A percentile compares a stretch with the other conserved stretches of the same genome.
phyloP scores from a whole-genome alignment of 2,797 vertebrate species.

The Chromis chromis region DNA sequence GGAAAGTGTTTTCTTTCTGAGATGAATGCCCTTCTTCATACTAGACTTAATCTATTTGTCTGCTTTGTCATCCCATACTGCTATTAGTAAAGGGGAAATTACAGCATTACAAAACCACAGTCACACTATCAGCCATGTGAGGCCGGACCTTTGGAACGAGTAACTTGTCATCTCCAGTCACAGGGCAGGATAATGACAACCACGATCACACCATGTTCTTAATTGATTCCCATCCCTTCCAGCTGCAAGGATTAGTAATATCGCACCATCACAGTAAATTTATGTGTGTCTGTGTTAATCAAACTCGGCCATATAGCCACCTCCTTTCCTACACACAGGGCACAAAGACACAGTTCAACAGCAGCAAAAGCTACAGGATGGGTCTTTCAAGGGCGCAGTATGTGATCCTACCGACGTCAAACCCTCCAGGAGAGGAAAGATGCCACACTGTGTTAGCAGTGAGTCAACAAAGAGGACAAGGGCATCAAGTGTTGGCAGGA shows the following conservation, averaged over 20 bases:
- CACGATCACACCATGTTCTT: background rate
- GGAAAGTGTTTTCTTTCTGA: background rate
- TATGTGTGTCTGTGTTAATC: background rate
- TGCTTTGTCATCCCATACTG: slow-evolving; percentile 13
- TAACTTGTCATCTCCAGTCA: slow-evolving; percentile 41
- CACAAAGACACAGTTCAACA: slow-evolving; percentile 26
- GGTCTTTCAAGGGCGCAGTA: slow-evolving; percentile 66
- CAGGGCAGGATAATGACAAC: slow-evolving; percentile 6
- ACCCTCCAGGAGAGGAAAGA: slow-evolving; percentile 61
- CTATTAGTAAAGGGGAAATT: slow-evolving; percentile 30
- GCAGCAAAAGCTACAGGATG: slow-evolving; percentile 59
- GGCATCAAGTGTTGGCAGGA: slow-evolving; percentile 40
- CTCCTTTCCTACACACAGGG: background rate
- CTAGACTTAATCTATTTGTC: background rate
- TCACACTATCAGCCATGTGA: slow-evolving; percentile 40
- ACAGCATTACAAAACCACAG: slow-evolving; percentile 40
- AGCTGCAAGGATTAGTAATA: background rate
- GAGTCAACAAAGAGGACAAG: slow-evolving; percentile 59
- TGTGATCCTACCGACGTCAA: slow-evolving; percentile 56
- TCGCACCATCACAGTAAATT: background rate
- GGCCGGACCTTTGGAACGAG: slow-evolving; percentile 17
- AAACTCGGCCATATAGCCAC: slow-evolving; percentile 13
- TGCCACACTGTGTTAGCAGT: slow-evolving; percentile 60
- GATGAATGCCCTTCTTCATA: background rate
- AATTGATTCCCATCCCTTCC: slow-evolving; percentile 3